Conservation (phyloP, 2,113 vertebrate species). For the Vicugna pacos region DNA sequence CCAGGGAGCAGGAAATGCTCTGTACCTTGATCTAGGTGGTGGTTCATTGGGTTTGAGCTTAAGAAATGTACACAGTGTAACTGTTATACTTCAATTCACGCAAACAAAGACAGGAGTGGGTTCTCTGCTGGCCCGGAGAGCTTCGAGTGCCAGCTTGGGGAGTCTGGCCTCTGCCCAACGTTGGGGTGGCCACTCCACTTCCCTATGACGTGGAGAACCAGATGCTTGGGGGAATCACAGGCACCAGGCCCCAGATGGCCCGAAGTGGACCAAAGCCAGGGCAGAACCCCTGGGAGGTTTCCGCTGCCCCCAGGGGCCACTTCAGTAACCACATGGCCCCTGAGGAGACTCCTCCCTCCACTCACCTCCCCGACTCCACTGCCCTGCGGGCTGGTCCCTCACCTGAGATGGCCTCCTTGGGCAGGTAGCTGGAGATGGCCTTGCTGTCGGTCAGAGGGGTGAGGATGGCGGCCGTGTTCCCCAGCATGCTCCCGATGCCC, state of each 20-base stretch:
- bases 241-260: accelerated
- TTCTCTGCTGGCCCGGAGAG: not conserved
- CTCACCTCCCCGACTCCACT: accelerated
- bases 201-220: not conserved
- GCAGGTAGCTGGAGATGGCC: constrained; percentile 84
- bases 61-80: accelerated
- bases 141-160: accelerated
- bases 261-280: accelerated
- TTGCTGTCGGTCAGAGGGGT: constrained; percentile 93
- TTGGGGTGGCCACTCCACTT: too few species aligned
- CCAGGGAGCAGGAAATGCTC: not conserved
- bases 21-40: too few species aligned
- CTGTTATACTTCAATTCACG: not conserved
- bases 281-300: not conserved
- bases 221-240: accelerated
- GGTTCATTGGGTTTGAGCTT: too few species aligned
- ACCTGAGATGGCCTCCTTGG: constrained; percentile 93
- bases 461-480: constrained; percentile 93
- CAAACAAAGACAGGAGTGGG: not conserved
- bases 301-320: not conserved
- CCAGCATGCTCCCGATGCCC: constrained; percentile 97
- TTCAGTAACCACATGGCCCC: accelerated
- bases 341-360: accelerated
- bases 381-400: not conserved
- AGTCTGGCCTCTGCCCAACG: not conserved